Conservation (phyloP, 2,113 vertebrate species). For the Eupsittula cactorum region DNA sequence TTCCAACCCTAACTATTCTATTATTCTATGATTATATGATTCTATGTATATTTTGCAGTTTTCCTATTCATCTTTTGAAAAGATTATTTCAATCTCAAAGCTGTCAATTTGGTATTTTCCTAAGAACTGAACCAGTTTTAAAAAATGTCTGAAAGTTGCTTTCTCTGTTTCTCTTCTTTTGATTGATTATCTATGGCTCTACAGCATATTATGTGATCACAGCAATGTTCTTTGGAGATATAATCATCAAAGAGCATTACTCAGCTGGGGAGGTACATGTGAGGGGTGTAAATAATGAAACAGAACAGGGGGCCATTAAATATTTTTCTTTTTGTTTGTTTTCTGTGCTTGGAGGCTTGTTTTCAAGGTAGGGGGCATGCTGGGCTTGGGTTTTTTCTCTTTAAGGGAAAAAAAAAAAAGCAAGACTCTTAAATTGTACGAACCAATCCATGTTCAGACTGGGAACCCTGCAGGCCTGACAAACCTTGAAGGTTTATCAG, state of each 20-base stretch:
- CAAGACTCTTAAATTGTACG: constrained; percentile 10
- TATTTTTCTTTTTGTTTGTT: constrained; percentile 67
- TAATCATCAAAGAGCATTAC: constrained; percentile 79
- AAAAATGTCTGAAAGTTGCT: constrained; percentile 70
- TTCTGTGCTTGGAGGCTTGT: constrained; percentile 72
- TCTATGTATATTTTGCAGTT: neutral
- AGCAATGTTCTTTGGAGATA: constrained; percentile 78
- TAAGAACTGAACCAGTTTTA: constrained; percentile 66
- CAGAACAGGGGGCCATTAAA: constrained; percentile 75
- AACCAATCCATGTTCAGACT: constrained; percentile 33
- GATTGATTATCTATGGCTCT: constrained; percentile 79
- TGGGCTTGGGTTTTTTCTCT: neutral
- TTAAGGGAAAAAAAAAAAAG: neutral
- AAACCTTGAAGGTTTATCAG: constrained; percentile 42
- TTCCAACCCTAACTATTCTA: too few relatives aligned
- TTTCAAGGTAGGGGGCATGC: constrained; percentile 70
- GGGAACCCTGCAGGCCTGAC: constrained; percentile 11
- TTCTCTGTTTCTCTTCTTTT: constrained; percentile 75
- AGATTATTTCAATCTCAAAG: neutral
- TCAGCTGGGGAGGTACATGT: constrained; percentile 67
- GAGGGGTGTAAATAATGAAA: constrained; percentile 79
- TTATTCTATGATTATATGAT: too few relatives aligned
- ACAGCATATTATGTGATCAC: constrained; percentile 73
- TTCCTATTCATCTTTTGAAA: neutral
- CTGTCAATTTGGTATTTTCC: constrained; percentile 30